Base-by-base conservation (phyloP, 1,140 invertebrate species). In the Caerostris extrusa region DNA sequence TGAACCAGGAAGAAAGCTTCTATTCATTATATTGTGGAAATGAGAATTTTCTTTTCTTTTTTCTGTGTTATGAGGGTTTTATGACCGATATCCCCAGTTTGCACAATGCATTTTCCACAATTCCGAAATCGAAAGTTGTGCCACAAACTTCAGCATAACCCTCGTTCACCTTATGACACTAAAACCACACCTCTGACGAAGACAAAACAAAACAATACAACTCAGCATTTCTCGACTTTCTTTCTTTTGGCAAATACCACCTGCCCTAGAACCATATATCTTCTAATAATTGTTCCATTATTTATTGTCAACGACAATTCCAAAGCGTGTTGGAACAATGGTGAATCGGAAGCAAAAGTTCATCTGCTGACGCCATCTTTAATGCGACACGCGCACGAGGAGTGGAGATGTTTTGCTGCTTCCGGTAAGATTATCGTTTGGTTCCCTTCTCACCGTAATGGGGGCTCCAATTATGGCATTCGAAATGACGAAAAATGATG, bases 101-200 rank as follows among this genome's bases (percentile, higher is more conserved):
- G n/a, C 8, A 77, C 71, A 77, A 77, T 77, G 7, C 8, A 14
- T 34, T 19, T 77, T 17, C 57, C 55, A 90, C 67, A 90, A 14
- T 88, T 88, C 86, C n/a, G 58, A 88, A 88, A 58, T 5, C 61
- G 86, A 88, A 88, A 64, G 61, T 88, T 88, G 53, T 88, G 86
- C 50, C 57, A 67, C 17, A 58, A 2, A 10, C 71, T 19, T 50
- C 10, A 34, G 19, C 71, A n/a, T 88, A 10, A 58, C 67, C 12
- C 10, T 12, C n/a, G 5, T 34, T 10, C 69, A 90, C 50, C 88
- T 90, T 12, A 77, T n/a, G 7, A 64, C 58, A 5, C 6, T 12
- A 60, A 57, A 57, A 58, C 64, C 88, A 57, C 88, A 90, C 88
- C 88, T 90, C n/a, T n/a, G 53, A 19, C 34, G 3, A 10, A 4